phyloP scores from a whole-genome alignment of 2,888 invertebrate genomes.

The Trimorus sp. region DNA sequence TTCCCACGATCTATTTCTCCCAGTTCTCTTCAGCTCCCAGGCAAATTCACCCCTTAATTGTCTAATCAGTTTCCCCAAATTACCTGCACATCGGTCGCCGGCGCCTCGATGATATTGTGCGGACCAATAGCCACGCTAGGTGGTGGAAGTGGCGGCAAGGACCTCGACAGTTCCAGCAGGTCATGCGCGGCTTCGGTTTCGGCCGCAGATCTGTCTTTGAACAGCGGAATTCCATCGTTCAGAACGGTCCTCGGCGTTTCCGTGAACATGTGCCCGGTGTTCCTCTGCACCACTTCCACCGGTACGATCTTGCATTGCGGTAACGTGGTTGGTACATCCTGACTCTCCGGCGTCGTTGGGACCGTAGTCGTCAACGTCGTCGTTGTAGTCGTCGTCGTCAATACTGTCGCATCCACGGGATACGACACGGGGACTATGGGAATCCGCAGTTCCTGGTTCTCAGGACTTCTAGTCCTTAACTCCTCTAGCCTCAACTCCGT shows the following conservation, averaged over 20 bases:
- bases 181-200: conserved; percentile 96
- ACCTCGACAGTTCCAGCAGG: conserved; percentile 88
- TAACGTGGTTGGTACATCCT: neutral
- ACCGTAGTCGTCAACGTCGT: neutral
- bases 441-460: too few relatives aligned
- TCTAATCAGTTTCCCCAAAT: too few relatives aligned
- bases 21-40: too few relatives aligned
- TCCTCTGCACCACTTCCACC: conserved; percentile 25
- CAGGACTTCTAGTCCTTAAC: conserved; percentile 7
- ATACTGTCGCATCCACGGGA: neutral
- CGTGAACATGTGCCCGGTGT: conserved; percentile 13
- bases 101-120: conserved; percentile 82
- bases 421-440: too few relatives aligned
- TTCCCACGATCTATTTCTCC: too few relatives aligned
- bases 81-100: conserved; percentile 76
- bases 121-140: conserved; percentile 87
- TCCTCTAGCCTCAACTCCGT: conserved; percentile 26
- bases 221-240: conserved; percentile 70
- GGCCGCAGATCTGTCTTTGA: conserved; percentile 84
- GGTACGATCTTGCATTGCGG: conserved; percentile 1
- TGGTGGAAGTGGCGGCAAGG: conserved; percentile 88
- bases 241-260: conserved; percentile 19
- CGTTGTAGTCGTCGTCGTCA: neutral
- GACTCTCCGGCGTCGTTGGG: neutral
- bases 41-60: too few relatives aligned